Conservation (phyloP, 1,140 invertebrate genomes). For the Daktulosphaira vitifoliae region DNA sequence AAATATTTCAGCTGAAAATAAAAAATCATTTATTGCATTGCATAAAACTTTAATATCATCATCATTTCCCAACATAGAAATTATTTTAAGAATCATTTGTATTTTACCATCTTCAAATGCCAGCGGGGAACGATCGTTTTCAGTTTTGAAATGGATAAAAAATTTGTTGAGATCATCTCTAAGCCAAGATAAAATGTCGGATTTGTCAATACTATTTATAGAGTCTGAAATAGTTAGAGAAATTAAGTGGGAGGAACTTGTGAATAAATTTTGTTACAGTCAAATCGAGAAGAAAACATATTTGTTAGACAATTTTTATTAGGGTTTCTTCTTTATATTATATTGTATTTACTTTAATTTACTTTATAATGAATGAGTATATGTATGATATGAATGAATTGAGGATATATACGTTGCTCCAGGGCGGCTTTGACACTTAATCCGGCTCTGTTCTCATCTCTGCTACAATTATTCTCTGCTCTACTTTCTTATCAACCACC, state of each 20-base stretch:
- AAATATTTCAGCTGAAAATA: neutral
- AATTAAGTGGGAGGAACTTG: neutral
- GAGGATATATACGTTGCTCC: too few relatives aligned
- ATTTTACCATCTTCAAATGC: neutral
- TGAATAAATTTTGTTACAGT: neutral
- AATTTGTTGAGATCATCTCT: neutral
- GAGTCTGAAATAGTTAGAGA: neutral
- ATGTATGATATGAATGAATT: too few relatives aligned
- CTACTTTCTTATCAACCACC: too few relatives aligned
- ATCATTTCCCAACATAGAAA: neutral
- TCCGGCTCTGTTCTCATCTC: too few relatives aligned
- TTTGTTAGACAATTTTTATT: too few relatives aligned
- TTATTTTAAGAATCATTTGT: neutral
- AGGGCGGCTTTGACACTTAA: too few relatives aligned
- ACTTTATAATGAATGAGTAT: too few relatives aligned
- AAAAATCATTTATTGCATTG: neutral
- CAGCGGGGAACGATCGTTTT: neutral
- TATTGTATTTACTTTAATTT: too few relatives aligned
- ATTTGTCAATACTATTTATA: neutral
- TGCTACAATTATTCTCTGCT: too few relatives aligned
- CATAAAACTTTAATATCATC: neutral
- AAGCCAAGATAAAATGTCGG: neutral
- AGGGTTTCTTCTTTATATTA: too few relatives aligned
- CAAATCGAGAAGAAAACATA: slow-evolving; percentile 1
- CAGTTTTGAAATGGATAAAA: neutral